Evolutionary conservation across 2,797 vertebrate genomes (phyloP).

Genomic region (Melanotaenia trifasciata): DNA sequence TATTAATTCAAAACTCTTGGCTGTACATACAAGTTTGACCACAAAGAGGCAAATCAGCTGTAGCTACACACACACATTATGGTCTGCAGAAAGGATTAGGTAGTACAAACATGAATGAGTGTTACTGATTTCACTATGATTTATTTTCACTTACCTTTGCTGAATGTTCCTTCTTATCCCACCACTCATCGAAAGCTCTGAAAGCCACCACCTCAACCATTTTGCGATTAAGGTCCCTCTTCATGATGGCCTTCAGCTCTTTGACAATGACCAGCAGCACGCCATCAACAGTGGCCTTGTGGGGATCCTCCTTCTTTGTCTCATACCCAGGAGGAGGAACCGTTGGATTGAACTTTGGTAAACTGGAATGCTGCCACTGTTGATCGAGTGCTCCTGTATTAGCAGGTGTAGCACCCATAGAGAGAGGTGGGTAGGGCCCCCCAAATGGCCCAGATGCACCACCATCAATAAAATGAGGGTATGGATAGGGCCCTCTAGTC

Average conservation of each 20-base stretch:
- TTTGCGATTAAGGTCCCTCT: constrained; percentile 96
- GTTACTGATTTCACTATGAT: neutral
- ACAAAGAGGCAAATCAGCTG: constrained; percentile 15
- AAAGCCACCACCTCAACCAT: constrained; percentile 99
- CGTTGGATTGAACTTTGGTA: constrained; percentile 96
- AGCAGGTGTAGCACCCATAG: constrained; percentile 77
- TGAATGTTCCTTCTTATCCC: constrained; percentile 96
- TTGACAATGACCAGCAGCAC: constrained; percentile 96
- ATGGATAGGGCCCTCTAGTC: constrained; percentile 89
- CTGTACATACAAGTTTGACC: constrained; percentile 5
- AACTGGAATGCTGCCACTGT: constrained; percentile 87
- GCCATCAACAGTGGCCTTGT: constrained; percentile 96
- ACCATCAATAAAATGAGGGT: constrained; percentile 87
- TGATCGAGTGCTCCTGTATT: constrained; percentile 83
- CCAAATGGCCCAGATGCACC: constrained; percentile 85
- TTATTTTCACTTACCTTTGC: constrained; percentile 87
- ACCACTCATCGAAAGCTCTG: constrained; percentile 98
- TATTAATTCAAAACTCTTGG: constrained; percentile 12
- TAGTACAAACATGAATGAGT: no score
- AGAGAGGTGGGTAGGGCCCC: constrained; percentile 87
- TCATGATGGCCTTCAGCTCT: constrained; percentile 99
- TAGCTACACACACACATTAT: neutral
- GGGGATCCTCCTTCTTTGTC: constrained; percentile 95
- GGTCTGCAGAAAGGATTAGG: neutral
- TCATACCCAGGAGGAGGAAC: constrained; percentile 96